These are phyloP conservation scores for Entelurus aequoreus DNA, from an alignment of 2,113 vertebrate genomes.

Conservation along the genomic window DNA sequence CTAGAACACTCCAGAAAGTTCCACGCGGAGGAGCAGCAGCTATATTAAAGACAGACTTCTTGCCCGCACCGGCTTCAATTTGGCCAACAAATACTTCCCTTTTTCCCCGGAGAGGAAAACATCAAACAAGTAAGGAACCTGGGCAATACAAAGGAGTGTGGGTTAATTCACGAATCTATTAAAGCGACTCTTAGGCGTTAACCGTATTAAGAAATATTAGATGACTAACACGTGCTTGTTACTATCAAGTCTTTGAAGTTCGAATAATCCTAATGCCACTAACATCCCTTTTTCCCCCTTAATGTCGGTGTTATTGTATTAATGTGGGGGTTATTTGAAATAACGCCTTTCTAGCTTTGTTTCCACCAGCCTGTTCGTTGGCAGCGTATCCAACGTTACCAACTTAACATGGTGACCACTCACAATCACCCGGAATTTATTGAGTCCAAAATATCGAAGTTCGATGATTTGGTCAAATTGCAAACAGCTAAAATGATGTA, in stretches of 20 bases:
- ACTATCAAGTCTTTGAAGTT: neutral
- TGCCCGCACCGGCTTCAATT: neutral
- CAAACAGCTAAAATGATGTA: no score
- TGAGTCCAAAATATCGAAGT: neutral
- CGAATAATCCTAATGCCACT: no score
- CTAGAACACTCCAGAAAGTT: constrained; percentile 70
- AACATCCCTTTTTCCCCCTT: neutral
- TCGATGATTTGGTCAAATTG: no score
- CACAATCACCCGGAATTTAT: neutral
- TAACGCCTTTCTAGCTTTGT: neutral
- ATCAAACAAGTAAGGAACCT: constrained; percentile 3
- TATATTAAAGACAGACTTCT: constrained; percentile 49
- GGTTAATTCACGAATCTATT: neutral
- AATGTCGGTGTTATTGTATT: neutral
- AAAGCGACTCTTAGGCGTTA: neutral
- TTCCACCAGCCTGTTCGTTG: neutral
- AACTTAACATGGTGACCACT: constrained; percentile 4
- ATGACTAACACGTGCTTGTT: neutral
- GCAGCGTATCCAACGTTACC: neutral
- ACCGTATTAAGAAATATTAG: neutral
- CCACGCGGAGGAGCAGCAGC: constrained; percentile 19
- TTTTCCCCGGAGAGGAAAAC: fast-evolving
- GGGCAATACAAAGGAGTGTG: neutral
- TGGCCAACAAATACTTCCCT: fast-evolving
- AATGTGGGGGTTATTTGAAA: neutral